These are phyloP conservation scores for Eilema depressum DNA, from an alignment of 2,888 invertebrate genomes.

Conservation along the genomic window DNA sequence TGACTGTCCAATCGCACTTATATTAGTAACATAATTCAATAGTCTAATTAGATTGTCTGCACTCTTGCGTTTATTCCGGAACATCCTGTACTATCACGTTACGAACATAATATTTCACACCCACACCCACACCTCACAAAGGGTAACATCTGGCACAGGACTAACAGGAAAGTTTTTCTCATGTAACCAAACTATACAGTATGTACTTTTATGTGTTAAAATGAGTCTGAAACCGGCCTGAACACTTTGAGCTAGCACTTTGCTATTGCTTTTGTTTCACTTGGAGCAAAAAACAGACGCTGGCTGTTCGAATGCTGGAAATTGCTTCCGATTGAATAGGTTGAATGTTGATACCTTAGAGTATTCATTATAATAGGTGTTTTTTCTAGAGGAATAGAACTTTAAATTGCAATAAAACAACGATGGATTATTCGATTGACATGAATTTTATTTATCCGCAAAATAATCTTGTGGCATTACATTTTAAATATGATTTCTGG, in stretches of 20 bases:
- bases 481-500: too few relatives aligned
- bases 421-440: too few relatives aligned
- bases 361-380: too few relatives aligned
- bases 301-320: background rate
- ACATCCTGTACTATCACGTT: background rate
- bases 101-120: background rate
- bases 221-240: background rate
- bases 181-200: constrained; percentile 2
- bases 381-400: too few relatives aligned
- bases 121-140: background rate
- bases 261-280: constrained; percentile 1
- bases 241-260: background rate
- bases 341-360: too few relatives aligned
- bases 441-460: too few relatives aligned
- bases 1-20: too few relatives aligned
- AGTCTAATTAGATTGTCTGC: background rate
- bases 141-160: background rate
- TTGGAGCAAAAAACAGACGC: background rate
- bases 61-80: background rate
- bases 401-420: too few relatives aligned
- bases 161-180: background rate
- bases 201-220: background rate
- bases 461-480: too few relatives aligned
- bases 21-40: background rate
- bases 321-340: background rate